Evolutionary conservation across 2,888 invertebrate genomes (phyloP), one percentile per base, ranked within the genome.

Genomic region (Cataglyphis altisquamis): DNA sequence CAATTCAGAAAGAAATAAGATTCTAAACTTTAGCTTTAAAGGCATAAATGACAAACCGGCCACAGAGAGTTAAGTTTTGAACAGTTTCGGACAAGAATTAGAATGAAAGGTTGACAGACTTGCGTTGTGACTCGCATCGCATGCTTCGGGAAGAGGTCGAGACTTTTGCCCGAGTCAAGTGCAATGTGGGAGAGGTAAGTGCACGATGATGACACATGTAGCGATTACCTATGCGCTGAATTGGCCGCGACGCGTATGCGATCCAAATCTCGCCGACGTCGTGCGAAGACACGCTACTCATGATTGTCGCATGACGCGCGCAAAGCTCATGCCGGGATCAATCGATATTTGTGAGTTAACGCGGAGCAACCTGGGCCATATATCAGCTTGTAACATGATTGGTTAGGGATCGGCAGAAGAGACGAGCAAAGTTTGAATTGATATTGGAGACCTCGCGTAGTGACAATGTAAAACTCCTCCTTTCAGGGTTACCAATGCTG

Each of bases 321-420:
- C 85, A 82, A 64, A 45, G 77, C 73, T 72, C 88, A 72, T 60
- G 82, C 77, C 73, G 84, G 68, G 86, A 89, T 88, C 88, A 92
- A 93, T 93, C 92, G 90, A 92, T 92, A 94, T 92, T 90, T 88
- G 91, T 92, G 90, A 92, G 92, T 91, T 91, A 92, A 92, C 92
- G 89, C 90, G 88, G 84, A 87, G 86, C 82, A 87, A 87, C 86
- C 87, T 90, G 90, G 90, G 87, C 92, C 90, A 93, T 92, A n/a
- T 52, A 52, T 92, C 90, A 89, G 88, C 89, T 91, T 89, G 87
- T 90, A 91, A 90, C 88, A 90, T 90, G 90, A 89, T 80, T 73
- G 45, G 78, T 15, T 67, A 89, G 4, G 85, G 91, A 91, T 89
- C 91, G 87, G 82, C 32, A 32, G 32, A 0, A 32, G 32, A 25